Evolutionary conservation across 2,113 vertebrate genomes (phyloP).

Genomic region (Chroicocephalus ridibundus): DNA sequence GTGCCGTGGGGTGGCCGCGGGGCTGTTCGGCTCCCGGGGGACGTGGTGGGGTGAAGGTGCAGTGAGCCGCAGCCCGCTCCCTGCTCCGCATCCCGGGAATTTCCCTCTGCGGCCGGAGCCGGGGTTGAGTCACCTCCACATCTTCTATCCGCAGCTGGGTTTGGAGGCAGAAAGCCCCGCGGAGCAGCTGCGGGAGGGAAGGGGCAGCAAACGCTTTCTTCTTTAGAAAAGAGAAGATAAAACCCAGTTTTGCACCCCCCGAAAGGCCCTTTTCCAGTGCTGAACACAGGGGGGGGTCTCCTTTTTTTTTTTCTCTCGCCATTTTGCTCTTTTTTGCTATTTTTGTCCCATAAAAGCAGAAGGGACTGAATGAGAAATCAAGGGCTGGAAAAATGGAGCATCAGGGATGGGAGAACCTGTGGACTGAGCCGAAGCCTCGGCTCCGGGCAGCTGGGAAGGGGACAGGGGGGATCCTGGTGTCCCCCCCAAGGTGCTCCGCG

Average conservation of each 20-base stretch:
- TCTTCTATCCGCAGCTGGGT: not conserved
- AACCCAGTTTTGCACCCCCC: not conserved
- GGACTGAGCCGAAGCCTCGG: not conserved
- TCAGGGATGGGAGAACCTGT: not conserved
- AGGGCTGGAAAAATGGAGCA: slow-evolving; percentile 43
- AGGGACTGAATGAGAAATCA: not conserved
- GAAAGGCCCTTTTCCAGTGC: not conserved
- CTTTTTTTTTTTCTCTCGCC: not conserved
- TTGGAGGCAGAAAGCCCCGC: not conserved
- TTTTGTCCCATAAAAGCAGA: slow-evolving; percentile 33
- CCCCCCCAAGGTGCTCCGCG: not conserved
- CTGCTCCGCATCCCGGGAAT: not conserved
- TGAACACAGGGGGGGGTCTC: not conserved
- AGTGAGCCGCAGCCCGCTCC: accelerated
- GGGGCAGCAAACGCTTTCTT: not conserved
- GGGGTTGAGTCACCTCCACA: not conserved
- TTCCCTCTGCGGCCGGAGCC: accelerated
- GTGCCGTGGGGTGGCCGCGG: not conserved
- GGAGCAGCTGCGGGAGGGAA: not conserved
- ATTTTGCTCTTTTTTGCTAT: slow-evolving; percentile 2
- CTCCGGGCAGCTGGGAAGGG: not conserved
- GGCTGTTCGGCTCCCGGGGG: not conserved
- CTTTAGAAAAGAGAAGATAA: not conserved
- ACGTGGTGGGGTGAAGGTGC: accelerated
- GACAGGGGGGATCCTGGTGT: not conserved